Evolutionary conservation across 2,797 vertebrate species (phyloP).

Genomic region (Hylomyscus alleni): DNA sequence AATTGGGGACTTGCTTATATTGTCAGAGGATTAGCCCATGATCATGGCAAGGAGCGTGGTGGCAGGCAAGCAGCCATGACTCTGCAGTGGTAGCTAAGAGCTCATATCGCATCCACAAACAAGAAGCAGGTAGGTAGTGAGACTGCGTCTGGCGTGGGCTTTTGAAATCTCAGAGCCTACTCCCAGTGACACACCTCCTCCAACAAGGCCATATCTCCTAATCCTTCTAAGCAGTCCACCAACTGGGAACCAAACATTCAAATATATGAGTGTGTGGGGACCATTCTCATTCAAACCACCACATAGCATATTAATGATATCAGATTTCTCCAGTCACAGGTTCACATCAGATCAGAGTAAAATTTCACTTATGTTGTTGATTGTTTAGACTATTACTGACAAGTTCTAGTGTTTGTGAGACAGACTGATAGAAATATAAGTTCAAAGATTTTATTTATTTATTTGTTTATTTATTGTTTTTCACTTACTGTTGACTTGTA

Average conservation of each 20-base stretch:
- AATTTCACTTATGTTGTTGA: constrained; percentile 62
- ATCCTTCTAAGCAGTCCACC: neutral
- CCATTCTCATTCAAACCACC: neutral
- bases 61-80: neutral
- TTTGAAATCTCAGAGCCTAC: neutral
- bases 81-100: neutral
- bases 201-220: neutral
- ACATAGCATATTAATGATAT: neutral
- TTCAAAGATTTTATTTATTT: neutral
- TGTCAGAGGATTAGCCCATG: neutral
- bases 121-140: neutral
- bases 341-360: constrained; percentile 47
- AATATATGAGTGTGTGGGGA: neutral
- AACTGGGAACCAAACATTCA: too few relatives aligned
- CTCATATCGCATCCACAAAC: neutral
- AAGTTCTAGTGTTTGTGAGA: constrained; percentile 35
- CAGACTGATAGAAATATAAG: neutral
- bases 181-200: neutral
- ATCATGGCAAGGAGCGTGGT: too few relatives aligned
- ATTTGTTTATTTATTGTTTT: neutral
- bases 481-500: neutral
- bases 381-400: neutral
- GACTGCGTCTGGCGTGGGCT: neutral
- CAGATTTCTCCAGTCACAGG: constrained; percentile 8
- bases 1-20: neutral